Conservation (phyloP, 2,113 vertebrate genomes). For the Geococcyx californianus region DNA sequence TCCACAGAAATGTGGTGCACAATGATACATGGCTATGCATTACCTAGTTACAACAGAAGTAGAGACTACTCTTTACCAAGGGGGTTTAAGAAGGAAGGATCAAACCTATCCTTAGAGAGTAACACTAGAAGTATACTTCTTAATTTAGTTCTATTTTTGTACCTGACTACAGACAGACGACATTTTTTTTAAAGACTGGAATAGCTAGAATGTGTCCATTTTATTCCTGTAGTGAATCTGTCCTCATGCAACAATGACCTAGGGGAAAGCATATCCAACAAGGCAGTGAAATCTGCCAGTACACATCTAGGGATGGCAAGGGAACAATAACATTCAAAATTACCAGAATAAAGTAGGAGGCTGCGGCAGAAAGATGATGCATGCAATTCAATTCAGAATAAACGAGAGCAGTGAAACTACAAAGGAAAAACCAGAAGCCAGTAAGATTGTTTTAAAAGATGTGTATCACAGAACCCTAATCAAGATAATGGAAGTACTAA, state of each 20-base stretch:
- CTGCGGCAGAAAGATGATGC: slow-evolving; percentile 8
- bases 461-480: slow-evolving; percentile 12
- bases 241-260: not conserved
- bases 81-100: not conserved
- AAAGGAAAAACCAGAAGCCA: slow-evolving; percentile 12
- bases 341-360: not conserved
- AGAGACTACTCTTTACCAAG: not conserved
- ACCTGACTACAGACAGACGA: not conserved
- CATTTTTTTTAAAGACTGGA: not conserved
- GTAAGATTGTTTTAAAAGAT: not conserved
- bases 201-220: not conserved
- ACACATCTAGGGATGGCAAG: not conserved
- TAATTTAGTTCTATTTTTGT: not conserved
- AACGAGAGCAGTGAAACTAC: not conserved
- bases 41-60: not conserved
- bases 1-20: not conserved
- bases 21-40: not conserved
- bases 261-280: not conserved
- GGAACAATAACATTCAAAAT: slow-evolving; percentile 32
- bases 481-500: slow-evolving; percentile 43
- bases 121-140: not conserved
- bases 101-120: not conserved
- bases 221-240: slow-evolving; percentile 1
- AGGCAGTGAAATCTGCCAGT: slow-evolving; percentile 33
- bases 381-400: not conserved